Evolutionary conservation across 2,113 vertebrate species (phyloP).

Genomic region (Poeciliopsis prolifica): DNA sequence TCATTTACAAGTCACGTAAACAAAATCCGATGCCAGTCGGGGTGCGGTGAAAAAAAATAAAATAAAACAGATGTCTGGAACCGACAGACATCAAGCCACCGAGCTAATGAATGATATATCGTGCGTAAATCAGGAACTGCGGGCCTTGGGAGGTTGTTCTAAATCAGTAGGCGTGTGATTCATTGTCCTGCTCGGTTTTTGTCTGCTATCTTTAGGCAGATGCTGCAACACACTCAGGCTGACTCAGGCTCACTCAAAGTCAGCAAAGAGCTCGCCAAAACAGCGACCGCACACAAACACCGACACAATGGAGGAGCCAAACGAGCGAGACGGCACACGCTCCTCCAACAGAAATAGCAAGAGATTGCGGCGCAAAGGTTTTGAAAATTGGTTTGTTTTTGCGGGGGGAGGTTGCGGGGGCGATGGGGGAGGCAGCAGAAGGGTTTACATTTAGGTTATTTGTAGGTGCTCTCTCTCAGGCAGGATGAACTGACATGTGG

Average conservation of each 20-base stretch:
- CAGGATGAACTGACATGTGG: conserved; percentile 33
- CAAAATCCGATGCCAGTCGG: conserved; percentile 15
- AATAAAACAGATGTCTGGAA: conserved; percentile 10
- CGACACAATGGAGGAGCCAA: conserved; percentile 40
- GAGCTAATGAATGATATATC: conserved; percentile 18
- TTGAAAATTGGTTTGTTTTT: conserved; percentile 12
- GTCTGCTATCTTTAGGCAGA: conserved; percentile 68
- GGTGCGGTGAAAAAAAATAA: not conserved
- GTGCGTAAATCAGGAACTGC: conserved; percentile 49
- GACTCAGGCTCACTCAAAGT: conserved; percentile 54
- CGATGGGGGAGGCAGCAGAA: not conserved
- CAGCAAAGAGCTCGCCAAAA: conserved; percentile 19
- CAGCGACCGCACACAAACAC: conserved; percentile 46
- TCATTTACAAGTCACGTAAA: conserved; percentile 29
- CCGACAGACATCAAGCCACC: conserved; percentile 13
- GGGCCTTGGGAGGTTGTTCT: conserved; percentile 1
- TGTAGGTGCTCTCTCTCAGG: conserved; percentile 7
- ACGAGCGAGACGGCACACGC: conserved; percentile 11
- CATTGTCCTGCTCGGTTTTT: conserved; percentile 50
- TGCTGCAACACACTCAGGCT: conserved; percentile 49
- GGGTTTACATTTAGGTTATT: conserved; percentile 41
- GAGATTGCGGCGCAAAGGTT: conserved; percentile 37
- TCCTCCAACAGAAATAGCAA: conserved; percentile 27
- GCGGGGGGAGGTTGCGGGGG: too few species aligned
- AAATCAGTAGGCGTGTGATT: conserved; percentile 64